phyloP scores from a whole-genome alignment of 2,113 vertebrate genomes.

The Cololabis saira region DNA sequence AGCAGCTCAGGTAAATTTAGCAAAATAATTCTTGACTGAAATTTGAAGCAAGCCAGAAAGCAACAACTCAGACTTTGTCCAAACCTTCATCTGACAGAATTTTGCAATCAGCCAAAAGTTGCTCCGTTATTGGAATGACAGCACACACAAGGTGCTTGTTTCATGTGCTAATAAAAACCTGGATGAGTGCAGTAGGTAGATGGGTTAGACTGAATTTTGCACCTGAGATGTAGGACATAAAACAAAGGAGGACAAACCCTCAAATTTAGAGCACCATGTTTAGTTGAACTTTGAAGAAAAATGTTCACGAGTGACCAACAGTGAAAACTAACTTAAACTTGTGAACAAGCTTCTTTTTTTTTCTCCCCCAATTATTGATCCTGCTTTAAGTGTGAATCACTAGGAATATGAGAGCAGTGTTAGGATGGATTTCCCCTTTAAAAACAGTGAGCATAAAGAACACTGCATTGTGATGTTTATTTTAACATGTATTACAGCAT shows the following conservation, averaged over 20 bases:
- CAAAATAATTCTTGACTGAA: not conserved
- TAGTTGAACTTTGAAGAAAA: constrained; percentile 15
- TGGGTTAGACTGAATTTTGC: constrained; percentile 6
- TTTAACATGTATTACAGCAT: constrained; percentile 36
- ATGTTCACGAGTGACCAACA: not conserved
- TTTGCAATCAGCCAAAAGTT: not conserved
- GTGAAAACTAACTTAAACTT: not conserved
- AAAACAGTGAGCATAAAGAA: constrained; percentile 23
- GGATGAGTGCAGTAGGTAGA: not conserved
- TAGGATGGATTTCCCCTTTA: constrained; percentile 43
- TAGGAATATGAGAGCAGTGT: constrained; percentile 38
- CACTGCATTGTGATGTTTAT: constrained; percentile 43
- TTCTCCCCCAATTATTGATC: not conserved
- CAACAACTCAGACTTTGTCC: not conserved
- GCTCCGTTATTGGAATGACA: not conserved
- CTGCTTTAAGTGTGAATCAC: not conserved
- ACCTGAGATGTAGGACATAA: constrained; percentile 1
- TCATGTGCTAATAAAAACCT: not conserved
- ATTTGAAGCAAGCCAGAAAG: not conserved
- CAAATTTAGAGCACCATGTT: constrained; percentile 36
- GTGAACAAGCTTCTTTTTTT: not conserved
- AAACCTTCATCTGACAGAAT: not conserved
- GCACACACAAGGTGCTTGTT: not conserved
- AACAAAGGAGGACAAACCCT: not conserved
- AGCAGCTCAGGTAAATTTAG: not conserved